Evolutionary conservation across 2,113 vertebrate genomes (phyloP).

Genomic region (Sapayoa aenigma): DNA sequence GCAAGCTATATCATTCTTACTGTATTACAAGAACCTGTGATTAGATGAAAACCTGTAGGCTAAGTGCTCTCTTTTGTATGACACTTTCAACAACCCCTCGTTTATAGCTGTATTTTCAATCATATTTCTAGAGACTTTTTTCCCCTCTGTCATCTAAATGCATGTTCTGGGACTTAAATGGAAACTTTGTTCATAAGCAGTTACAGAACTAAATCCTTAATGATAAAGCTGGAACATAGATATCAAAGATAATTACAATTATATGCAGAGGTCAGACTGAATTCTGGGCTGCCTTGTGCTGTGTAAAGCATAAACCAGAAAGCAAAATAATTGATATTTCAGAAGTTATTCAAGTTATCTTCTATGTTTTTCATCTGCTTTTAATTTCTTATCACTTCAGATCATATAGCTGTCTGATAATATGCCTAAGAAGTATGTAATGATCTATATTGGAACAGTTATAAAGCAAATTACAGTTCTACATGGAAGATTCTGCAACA

Average conservation of each 20-base stretch:
- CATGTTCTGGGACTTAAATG: background rate
- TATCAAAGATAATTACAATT: background rate
- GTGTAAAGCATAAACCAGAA: background rate
- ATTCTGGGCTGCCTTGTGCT: background rate
- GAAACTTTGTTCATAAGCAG: background rate
- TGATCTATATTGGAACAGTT: background rate
- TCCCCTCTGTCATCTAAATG: background rate
- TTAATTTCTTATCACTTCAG: background rate
- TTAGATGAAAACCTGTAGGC: background rate
- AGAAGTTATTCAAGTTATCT: background rate
- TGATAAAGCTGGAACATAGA: background rate
- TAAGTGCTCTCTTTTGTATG: background rate
- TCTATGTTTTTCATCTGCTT: background rate
- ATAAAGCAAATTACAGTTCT: background rate
- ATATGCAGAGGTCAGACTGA: background rate
- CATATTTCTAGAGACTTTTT: background rate
- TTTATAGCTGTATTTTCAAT: background rate
- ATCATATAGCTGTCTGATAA: background rate
- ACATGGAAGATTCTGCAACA: background rate
- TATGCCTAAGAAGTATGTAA: background rate
- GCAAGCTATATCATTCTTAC: background rate
- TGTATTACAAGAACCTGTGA: background rate
- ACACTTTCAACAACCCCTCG: background rate
- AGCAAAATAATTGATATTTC: background rate
- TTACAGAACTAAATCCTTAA: background rate